phyloP scores from a whole-genome alignment of 1,140 invertebrate species.

The Chlorops oryzae region DNA sequence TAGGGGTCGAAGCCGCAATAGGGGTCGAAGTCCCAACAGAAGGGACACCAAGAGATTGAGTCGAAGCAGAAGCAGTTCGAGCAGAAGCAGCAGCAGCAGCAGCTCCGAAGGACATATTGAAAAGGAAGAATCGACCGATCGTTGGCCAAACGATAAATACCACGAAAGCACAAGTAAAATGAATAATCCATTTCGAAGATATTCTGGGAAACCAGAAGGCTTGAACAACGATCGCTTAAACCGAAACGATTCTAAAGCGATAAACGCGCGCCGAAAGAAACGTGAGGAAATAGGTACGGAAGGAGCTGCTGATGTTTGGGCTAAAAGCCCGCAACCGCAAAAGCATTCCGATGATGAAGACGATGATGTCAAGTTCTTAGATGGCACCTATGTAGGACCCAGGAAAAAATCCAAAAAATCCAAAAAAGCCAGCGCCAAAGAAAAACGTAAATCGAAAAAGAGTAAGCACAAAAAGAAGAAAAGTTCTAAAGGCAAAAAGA shows the following conservation, averaged over 20 bases:
- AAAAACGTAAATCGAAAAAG: slow-evolving; percentile 52
- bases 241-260: slow-evolving; percentile 45
- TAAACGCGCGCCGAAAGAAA: slow-evolving; percentile 61
- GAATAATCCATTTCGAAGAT: slow-evolving; percentile 32
- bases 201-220: background rate
- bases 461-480: slow-evolving; percentile 56
- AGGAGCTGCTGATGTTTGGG: slow-evolving; percentile 64
- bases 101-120: background rate
- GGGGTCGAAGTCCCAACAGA: no score
- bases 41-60: no score
- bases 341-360: slow-evolving; percentile 40
- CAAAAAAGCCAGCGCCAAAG: slow-evolving; percentile 48
- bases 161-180: slow-evolving; percentile 26
- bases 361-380: slow-evolving; percentile 31
- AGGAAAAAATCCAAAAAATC: slow-evolving; percentile 50
- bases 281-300: slow-evolving; percentile 65
- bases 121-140: slow-evolving; percentile 23
- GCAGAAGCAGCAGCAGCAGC: slow-evolving; percentile 12
- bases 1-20: no score
- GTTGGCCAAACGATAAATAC: slow-evolving; percentile 48
- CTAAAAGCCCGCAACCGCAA: slow-evolving; percentile 64
- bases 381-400: slow-evolving; percentile 50
- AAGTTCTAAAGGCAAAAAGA: slow-evolving; percentile 54
- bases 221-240: background rate
- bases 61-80: no score